Evolutionary conservation across 2,797 vertebrate species (phyloP), one percentile per base, ranked within the genome.

Genomic region (Epinephelus coioides): DNA sequence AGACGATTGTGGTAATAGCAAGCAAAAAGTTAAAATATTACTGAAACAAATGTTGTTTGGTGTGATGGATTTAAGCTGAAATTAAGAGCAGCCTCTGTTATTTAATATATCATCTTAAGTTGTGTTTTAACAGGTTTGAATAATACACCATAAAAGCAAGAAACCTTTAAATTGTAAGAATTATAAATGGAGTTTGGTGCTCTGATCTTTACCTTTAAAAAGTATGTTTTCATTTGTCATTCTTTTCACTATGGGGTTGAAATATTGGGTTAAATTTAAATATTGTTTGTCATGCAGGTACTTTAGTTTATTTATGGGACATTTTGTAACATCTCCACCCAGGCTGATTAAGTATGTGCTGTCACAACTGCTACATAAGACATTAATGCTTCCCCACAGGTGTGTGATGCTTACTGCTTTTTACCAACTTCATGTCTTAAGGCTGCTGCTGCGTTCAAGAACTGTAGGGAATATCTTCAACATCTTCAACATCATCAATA

Each of bases 341-440:
- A 70, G 38, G 11, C 53, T 30, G 53, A 63, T 54, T 18, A 71
- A 51, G 17, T 57, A 43, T 72, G 30, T 61, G 23, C 25, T 55
- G 51, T 43, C 43, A 50, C 38, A 61, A 43, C 12, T 4, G n/a
- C 53, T 53, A 27, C 64, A 68, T 73, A 38, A 66, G 68, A 55
- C 53, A 46, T 30, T 40, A 44, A 73, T 55, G 47, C n/a, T 47
- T 72, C 18, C 49, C 19, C 44, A 63, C 50, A 73, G 78, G 67
- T 77, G 67, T 70, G 80, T 70, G 70, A 65, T n/a, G 40, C 38
- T 47, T 44, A 53, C 27, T 53, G n/a, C 55, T 50, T 43, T 27
- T 77, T 40, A 38, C 70, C 49, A 44, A 46, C 82, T 59, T 49
- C 6, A 19, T 56, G 43, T 69, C 19, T 56, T 3, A 27, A 44